A percentile compares a stretch with the other conserved stretches of the same genome.
phyloP scores from a whole-genome alignment of 1,140 invertebrate genomes.

The Pogonognathellus flavescens region DNA sequence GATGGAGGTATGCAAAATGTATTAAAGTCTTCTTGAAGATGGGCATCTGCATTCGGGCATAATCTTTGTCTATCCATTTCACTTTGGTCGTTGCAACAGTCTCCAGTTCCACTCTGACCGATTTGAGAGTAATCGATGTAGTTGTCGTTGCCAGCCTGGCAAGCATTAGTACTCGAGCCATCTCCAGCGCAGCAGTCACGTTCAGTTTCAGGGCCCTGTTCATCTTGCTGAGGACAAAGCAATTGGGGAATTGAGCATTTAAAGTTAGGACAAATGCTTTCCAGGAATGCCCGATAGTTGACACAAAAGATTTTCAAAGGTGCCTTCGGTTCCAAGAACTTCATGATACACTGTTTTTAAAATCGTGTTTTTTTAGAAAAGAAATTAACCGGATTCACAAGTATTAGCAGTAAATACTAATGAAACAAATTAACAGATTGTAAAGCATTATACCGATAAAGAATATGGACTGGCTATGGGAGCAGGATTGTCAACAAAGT shows the following conservation, averaged over 20 bases:
- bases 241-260: slow-evolving; percentile 59
- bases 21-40: background rate
- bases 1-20: background rate
- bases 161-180: background rate
- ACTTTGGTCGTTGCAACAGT: background rate
- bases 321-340: slow-evolving; percentile 61
- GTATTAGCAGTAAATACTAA: no score
- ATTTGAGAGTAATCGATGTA: background rate
- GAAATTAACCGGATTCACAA: no score
- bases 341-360: slow-evolving; percentile 61
- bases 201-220: background rate
- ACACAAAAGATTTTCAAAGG: slow-evolving; percentile 64
- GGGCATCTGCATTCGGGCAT: background rate
- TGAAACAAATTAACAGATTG: background rate
- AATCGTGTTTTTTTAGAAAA: no score
- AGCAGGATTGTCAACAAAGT: slow-evolving; percentile 63
- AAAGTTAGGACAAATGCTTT: slow-evolving; percentile 63
- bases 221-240: background rate
- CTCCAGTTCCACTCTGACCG: background rate
- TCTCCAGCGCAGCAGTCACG: background rate
- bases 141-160: background rate
- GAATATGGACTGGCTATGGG: slow-evolving; percentile 62
- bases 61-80: slow-evolving; percentile 7
- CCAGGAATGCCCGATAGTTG: slow-evolving; percentile 63
- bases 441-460: background rate